Conservation (phyloP, 2,113 vertebrate species). For the Coptodon rendalli region DNA sequence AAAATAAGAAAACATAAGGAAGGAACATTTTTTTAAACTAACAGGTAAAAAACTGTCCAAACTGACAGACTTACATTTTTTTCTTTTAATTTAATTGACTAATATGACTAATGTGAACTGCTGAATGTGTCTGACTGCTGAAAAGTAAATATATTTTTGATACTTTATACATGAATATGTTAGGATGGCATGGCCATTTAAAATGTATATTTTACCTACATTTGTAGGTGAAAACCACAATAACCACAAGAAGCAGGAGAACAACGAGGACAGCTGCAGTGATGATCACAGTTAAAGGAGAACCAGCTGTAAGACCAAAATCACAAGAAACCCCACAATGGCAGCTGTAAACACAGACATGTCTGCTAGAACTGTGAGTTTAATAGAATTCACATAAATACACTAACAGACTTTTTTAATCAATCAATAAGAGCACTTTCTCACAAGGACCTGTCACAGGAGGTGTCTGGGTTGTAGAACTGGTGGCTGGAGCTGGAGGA, state of each 20-base stretch:
- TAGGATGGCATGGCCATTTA: neutral
- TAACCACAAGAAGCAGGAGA: neutral
- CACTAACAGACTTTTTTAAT: neutral
- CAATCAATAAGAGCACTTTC: neutral
- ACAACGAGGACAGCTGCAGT: neutral
- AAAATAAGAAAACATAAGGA: neutral
- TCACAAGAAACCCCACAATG: fast-evolving
- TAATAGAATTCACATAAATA: neutral
- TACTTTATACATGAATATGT: neutral
- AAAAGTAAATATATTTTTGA: neutral
- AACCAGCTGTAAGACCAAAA: neutral
- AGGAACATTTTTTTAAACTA: neutral
- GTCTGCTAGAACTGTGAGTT: neutral
- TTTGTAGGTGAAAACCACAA: neutral
- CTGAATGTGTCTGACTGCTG: neutral
- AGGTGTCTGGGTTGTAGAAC: neutral
- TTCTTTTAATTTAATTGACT: neutral
- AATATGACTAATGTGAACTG: fast-evolving
- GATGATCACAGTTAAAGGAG: neutral
- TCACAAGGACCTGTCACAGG: neutral
- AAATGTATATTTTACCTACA: neutral
- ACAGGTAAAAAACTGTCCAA: neutral
- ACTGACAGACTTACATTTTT: neutral
- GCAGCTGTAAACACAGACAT: neutral
- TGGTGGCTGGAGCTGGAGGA: neutral